Evolutionary conservation across 2,888 invertebrate genomes (phyloP), one percentile per base, ranked within the genome.

Genomic region (Isoperla grammatica): DNA sequence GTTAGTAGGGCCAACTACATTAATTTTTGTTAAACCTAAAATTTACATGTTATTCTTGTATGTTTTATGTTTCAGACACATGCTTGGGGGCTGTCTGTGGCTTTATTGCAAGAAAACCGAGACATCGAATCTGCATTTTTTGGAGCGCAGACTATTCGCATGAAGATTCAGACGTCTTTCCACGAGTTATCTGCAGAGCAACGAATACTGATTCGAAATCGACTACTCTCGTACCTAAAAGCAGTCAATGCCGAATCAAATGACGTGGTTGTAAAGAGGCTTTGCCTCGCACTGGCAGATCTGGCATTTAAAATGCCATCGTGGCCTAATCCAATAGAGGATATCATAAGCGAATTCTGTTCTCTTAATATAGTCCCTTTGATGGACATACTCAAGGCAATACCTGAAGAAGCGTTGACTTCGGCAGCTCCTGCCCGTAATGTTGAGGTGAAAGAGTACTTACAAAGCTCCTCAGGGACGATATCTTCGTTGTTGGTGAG

Each of bases 11-110:
- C n/a, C 37, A 37, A 37, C 11, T 11, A n/a, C n/a, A n/a, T n/a
- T n/a, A n/a, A n/a, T n/a, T n/a, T n/a, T n/a, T n/a, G n/a, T n/a
- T n/a, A n/a, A n/a, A n/a, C 6, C 9, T 15, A 15, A 8, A 20
- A 9, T 2, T 15, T 43, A 19, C 15, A 43, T 37, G 37, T 37
- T 6, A 37, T 42, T 42, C 6, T 48, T n/a, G n/a, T n/a, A n/a
- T n/a, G n/a, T n/a, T 3, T 57, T 29, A 29, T 23, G 59, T 76
- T 77, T 56, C 76, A 98, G 97, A 89, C 97, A 57, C 90, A 87
- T 74, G 95, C 98, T n/a, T 99, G 99, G 99, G 91, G 92, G 71
- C 85, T 97, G 68, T 90, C 97, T 8, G 97, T 99, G 74, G 92
- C 95, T 74, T 81, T 99, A 65, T 78, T 99, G 57, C 90, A 90